A percentile compares a stretch with the other conserved stretches of the same genome.
Evolutionary conservation across 2,888 invertebrate species (phyloP).

Genomic region (Tromatobia lineatoria): DNA sequence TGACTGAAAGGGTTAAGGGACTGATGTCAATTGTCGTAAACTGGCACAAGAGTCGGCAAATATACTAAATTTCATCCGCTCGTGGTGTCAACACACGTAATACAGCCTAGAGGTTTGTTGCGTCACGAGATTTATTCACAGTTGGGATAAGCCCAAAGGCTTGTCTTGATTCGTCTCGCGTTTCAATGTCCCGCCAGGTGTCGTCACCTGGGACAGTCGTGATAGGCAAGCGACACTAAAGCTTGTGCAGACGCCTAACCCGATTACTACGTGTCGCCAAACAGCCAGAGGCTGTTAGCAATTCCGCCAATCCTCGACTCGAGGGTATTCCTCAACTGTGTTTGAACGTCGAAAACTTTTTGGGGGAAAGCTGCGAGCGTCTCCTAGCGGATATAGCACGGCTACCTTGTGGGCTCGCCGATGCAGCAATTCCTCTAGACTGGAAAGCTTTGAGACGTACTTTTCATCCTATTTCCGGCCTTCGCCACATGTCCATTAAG

Average conservation of each 20-base stretch:
- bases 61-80: neutral
- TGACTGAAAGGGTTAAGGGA: too few species aligned
- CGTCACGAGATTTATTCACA: conserved; percentile 2
- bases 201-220: neutral
- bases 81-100: neutral
- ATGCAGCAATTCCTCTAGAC: neutral
- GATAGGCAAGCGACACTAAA: neutral
- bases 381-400: neutral
- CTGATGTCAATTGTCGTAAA: neutral
- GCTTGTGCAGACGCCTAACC: conserved; percentile 7
- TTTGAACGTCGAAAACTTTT: conserved; percentile 34
- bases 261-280: conserved; percentile 51
- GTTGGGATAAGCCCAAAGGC: neutral
- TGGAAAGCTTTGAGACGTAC: neutral
- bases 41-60: neutral
- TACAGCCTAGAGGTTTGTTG: neutral
- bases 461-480: neutral
- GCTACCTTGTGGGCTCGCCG: neutral
- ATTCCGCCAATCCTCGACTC: conserved; percentile 32
- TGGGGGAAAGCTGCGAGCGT: neutral
- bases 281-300: conserved; percentile 37
- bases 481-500: neutral
- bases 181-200: neutral
- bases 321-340: neutral
- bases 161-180: conserved; percentile 14